Percentiles rank a stretch among this genome's conserved stretches.
These are phyloP conservation scores for Chlorodrepanis virens DNA, from an alignment of 2,113 vertebrate genomes.

Conservation along the genomic window DNA sequence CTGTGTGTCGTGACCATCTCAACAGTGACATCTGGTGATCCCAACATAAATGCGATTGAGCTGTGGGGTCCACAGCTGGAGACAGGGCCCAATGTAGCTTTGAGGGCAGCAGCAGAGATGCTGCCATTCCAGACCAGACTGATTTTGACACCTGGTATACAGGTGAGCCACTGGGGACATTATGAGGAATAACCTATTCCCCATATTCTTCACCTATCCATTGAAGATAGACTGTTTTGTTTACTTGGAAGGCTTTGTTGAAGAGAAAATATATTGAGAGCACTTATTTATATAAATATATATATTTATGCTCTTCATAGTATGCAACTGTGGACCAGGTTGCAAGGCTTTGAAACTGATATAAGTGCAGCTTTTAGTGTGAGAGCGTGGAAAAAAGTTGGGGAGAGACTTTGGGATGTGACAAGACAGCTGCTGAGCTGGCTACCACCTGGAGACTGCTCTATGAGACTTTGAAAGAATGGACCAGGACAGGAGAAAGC, in stretches of 20 bases:
- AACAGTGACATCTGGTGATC: background rate
- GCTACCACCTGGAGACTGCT: background rate
- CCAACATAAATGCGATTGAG: fast-evolving
- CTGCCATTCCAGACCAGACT: background rate
- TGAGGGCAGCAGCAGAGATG: background rate
- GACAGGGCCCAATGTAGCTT: fast-evolving
- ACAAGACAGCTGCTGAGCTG: background rate
- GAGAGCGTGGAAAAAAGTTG: background rate
- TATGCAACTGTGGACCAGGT: background rate
- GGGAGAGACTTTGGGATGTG: background rate
- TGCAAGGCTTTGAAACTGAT: background rate
- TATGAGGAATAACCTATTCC: background rate
- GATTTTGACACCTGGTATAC: background rate
- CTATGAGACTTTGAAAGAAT: background rate
- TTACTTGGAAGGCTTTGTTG: background rate
- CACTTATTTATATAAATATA: too few relatives aligned
- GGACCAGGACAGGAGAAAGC: background rate
- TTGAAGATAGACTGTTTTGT: background rate
- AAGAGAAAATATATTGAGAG: background rate
- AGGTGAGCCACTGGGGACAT: background rate
- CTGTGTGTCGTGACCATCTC: background rate
- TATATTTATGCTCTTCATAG: background rate
- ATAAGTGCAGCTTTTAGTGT: background rate
- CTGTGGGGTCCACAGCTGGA: background rate
- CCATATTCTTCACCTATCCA: background rate